These are phyloP conservation scores for Muscicapa adusta DNA, from an alignment of 2,113 vertebrate genomes.

Conservation along the genomic window DNA sequence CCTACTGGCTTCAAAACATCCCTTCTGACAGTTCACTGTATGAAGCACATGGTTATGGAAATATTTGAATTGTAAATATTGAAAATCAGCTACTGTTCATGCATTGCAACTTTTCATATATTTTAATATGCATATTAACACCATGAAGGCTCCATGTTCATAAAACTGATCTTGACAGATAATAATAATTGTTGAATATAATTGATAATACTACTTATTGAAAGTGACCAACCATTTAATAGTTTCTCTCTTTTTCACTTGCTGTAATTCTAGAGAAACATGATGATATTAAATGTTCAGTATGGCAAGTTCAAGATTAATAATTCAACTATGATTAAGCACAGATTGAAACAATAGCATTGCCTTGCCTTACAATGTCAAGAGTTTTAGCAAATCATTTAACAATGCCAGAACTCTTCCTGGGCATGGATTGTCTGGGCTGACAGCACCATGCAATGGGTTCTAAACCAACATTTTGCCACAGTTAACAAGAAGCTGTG, in stretches of 20 bases:
- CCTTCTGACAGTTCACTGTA: not conserved
- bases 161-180: conserved; percentile 48
- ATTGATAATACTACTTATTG: conserved; percentile 57
- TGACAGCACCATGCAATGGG: not conserved
- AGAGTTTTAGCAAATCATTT: conserved; percentile 47
- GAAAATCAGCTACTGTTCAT: conserved; percentile 22
- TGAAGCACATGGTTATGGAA: not conserved
- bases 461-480: conserved; percentile 44
- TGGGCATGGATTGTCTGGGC: not conserved
- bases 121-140: conserved; percentile 41
- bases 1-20: conserved; percentile 1
- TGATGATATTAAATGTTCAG: conserved; percentile 40
- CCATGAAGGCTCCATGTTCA: not conserved
- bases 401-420: conserved; percentile 45
- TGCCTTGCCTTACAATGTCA: conserved; percentile 13
- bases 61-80: conserved; percentile 40
- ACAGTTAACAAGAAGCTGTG: conserved; percentile 5
- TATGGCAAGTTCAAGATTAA: conserved; percentile 57
- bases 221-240: conserved; percentile 65
- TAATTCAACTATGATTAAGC: conserved; percentile 69
- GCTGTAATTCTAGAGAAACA: conserved; percentile 53
- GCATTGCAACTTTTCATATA: not conserved
- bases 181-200: conserved; percentile 52
- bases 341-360: conserved; percentile 57
- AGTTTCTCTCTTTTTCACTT: conserved; percentile 45